A percentile compares a stretch with the other conserved stretches of the same genome.
These are phyloP conservation scores for Pocillopora verrucosa DNA, from an alignment of 64 coral and sea anemone genomes.

Conservation along the genomic window DNA sequence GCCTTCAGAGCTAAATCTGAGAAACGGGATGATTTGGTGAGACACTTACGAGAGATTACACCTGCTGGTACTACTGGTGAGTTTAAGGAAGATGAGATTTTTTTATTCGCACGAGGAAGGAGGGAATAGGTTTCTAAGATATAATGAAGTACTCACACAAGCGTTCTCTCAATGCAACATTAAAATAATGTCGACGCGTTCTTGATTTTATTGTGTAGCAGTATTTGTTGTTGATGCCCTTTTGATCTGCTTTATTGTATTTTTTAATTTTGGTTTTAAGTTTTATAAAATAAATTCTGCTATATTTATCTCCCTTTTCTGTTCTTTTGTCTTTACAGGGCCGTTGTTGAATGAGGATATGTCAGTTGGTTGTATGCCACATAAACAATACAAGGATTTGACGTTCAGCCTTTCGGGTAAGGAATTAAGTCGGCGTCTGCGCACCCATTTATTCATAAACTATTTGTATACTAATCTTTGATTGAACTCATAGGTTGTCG, in stretches of 20 bases:
- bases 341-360: neutral
- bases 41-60: neutral
- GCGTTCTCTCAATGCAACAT: too few species aligned
- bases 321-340: neutral
- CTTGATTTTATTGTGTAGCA: too few species aligned
- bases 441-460: neutral
- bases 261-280: too few species aligned
- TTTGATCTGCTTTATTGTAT: too few species aligned
- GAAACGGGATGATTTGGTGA: too few species aligned
- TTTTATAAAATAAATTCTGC: neutral
- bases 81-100: neutral
- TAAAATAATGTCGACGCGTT: too few species aligned
- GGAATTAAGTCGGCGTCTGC: neutral
- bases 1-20: neutral
- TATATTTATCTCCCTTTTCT: neutral
- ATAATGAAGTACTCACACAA: neutral
- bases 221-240: too few species aligned
- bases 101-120: too few species aligned
- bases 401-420: neutral
- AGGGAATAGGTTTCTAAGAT: neutral
- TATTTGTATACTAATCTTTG: neutral
- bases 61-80: neutral
- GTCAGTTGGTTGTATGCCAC: neutral
- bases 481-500: too few species aligned
- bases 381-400: neutral